A percentile compares a stretch with the other conserved stretches of the same genome.
These are phyloP conservation scores for Diogma glabrata DNA, from an alignment of 2,888 invertebrate species.

Conservation along the genomic window DNA sequence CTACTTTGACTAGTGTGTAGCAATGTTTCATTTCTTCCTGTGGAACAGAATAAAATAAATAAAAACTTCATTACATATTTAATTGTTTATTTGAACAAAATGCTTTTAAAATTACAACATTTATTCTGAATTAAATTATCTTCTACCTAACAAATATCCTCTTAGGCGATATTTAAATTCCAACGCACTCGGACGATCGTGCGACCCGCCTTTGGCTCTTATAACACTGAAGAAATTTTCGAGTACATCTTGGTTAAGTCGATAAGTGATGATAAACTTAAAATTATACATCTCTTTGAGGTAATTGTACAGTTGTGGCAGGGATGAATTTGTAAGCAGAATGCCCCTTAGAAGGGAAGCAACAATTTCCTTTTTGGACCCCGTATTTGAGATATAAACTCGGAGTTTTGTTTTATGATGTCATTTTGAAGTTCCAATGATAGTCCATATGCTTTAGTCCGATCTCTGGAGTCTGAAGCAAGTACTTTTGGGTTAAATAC, in stretches of 20 bases:
- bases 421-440: not conserved
- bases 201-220: too few species aligned
- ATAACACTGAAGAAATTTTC: too few species aligned
- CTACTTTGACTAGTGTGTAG: not conserved
- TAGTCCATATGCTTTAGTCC: not conserved
- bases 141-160: constrained; percentile 1
- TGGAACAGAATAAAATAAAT: too few species aligned
- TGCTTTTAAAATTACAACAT: too few species aligned
- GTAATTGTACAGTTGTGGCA: not conserved
- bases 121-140: too few species aligned
- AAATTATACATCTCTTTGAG: not conserved
- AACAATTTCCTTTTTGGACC: too few species aligned
- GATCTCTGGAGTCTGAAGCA: too few species aligned
- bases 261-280: not conserved
- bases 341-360: too few species aligned
- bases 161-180: not conserved
- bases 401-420: not conserved
- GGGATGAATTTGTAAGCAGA: too few species aligned
- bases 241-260: not conserved
- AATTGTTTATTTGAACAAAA: too few species aligned
- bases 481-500: too few species aligned
- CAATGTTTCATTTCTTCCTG: not conserved
- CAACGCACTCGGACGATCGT: not conserved
- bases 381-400: not conserved
- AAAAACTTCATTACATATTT: too few species aligned